These are phyloP conservation scores for Subacronicta megacephala DNA, from an alignment of 2,888 invertebrate genomes.

Conservation along the genomic window DNA sequence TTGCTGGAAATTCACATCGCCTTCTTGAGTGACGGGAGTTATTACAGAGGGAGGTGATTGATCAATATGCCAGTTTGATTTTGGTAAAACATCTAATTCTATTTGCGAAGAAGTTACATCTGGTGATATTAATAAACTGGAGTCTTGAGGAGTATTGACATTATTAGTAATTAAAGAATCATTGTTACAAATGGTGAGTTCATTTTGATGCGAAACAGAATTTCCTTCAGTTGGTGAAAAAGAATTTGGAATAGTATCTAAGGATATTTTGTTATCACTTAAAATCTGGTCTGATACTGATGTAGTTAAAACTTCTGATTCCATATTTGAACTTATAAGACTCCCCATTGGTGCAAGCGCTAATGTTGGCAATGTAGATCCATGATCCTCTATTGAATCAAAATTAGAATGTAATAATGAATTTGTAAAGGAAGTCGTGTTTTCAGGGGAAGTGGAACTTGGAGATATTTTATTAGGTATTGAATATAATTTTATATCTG, in stretches of 20 bases:
- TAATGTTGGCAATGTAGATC: neutral
- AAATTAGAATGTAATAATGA: neutral
- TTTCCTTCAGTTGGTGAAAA: neutral
- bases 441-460: too few relatives aligned
- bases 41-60: neutral
- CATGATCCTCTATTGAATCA: neutral
- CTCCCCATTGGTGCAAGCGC: constrained; percentile 4
- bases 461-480: neutral
- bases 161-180: neutral
- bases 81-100: neutral
- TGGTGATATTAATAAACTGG: neutral
- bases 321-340: neutral
- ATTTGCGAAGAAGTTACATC: neutral
- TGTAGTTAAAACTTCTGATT: constrained; percentile 2
- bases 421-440: neutral
- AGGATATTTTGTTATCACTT: neutral
- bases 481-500: neutral
- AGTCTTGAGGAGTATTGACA: neutral
- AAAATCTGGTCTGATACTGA: neutral
- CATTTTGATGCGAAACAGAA: neutral
- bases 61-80: neutral
- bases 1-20: neutral
- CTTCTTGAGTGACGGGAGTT: neutral
- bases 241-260: neutral
- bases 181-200: neutral